Evolutionary conservation across 1,140 invertebrate genomes (phyloP).

Genomic region (Epicauta chinensis): DNA sequence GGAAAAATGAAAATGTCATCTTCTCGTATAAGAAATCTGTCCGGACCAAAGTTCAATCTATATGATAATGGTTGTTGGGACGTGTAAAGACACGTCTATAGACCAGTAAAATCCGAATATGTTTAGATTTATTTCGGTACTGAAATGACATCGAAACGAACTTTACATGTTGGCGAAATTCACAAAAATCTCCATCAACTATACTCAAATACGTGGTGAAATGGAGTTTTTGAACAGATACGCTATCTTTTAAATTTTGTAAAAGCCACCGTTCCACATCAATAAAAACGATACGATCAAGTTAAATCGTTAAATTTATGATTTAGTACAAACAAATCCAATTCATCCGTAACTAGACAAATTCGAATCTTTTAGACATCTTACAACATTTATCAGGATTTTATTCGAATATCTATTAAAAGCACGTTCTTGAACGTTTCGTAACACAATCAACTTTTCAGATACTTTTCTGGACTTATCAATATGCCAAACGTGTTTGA

Average conservation of each 20-base stretch:
- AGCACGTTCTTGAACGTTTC: too few species aligned
- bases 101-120: constrained; percentile 9
- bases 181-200: too few species aligned
- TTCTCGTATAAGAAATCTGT: constrained; percentile 5
- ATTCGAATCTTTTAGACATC: background rate
- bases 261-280: background rate
- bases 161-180: too few species aligned
- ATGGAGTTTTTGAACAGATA: background rate
- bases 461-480: too few species aligned
- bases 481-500: too few species aligned
- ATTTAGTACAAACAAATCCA: too few species aligned
- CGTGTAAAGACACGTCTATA: constrained; percentile 3
- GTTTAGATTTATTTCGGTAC: constrained; percentile 13
- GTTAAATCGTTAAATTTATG: constrained; percentile 1
- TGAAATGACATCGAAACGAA: too few species aligned
- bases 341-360: background rate
- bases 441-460: too few species aligned
- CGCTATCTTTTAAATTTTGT: constrained; percentile 2
- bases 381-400: background rate
- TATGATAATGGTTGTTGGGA: constrained; percentile 4
- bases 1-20: constrained; percentile 14
- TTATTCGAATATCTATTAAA: too few species aligned
- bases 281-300: background rate
- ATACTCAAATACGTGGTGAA: too few species aligned
- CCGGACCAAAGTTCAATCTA: constrained; percentile 12